phyloP scores from a whole-genome alignment of 1,140 invertebrate genomes.

The Cheumatopsyche charites region DNA sequence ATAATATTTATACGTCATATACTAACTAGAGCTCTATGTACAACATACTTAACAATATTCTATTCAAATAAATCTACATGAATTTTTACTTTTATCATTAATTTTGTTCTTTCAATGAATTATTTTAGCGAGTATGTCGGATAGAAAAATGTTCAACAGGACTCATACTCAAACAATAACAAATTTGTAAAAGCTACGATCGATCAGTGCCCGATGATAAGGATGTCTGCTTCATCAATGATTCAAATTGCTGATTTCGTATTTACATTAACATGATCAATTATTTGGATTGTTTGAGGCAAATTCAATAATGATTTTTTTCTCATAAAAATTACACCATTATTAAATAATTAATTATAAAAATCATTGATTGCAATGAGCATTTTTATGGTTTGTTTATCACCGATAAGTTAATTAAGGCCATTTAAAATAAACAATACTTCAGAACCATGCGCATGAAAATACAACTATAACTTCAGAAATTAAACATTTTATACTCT shows the following conservation, averaged over 20 bases:
- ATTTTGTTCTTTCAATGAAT: conserved; percentile 23
- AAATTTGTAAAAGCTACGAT: conserved; percentile 7
- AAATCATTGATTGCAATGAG: not conserved
- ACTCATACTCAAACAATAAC: conserved; percentile 12
- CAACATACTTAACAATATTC: conserved; percentile 21
- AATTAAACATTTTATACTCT: too few relatives aligned
- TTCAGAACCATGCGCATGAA: too few relatives aligned
- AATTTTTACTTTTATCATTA: not conserved
- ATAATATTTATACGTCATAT: conserved; percentile 32
- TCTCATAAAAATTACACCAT: not conserved
- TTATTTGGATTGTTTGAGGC: conserved; percentile 6
- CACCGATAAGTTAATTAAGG: too few relatives aligned
- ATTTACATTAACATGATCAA: conserved; percentile 22
- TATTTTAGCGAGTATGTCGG: not conserved
- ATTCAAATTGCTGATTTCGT: conserved; percentile 5
- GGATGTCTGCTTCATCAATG: conserved; percentile 11
- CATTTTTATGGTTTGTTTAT: too few relatives aligned
- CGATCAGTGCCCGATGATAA: not conserved
- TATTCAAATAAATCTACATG: conserved; percentile 13
- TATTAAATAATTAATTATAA: conserved; percentile 3
- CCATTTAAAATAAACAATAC: too few relatives aligned
- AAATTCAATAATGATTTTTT: not conserved
- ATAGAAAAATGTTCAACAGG: not conserved
- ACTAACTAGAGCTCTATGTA: conserved; percentile 35
- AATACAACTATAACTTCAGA: too few relatives aligned